A percentile compares a stretch with the other conserved stretches of the same genome.
Evolutionary conservation across 1,140 invertebrate species (phyloP).

Genomic region (Listronotus bonariensis): DNA sequence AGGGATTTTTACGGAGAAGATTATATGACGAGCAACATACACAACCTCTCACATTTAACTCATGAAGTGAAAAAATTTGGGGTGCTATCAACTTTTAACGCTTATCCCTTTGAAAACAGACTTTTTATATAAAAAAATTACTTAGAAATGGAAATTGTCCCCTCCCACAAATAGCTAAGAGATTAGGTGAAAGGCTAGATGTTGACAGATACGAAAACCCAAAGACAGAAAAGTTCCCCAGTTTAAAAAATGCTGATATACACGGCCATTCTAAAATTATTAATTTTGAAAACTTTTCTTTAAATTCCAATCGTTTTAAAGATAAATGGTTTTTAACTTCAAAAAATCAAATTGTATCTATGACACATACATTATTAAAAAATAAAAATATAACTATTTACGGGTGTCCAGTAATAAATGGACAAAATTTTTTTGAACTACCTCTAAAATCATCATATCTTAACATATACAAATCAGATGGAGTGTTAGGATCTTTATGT

Average conservation of each 20-base stretch:
- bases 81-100: slow-evolving; percentile 34
- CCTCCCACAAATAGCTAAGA: slow-evolving; percentile 38
- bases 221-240: not conserved
- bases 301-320: not conserved
- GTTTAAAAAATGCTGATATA: not conserved
- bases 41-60: slow-evolving; percentile 36
- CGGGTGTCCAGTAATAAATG: not conserved
- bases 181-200: slow-evolving; percentile 26
- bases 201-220: not conserved
- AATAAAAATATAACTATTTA: slow-evolving; percentile 7
- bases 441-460: not conserved
- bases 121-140: slow-evolving; percentile 39
- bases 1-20: slow-evolving; percentile 2
- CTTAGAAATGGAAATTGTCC: slow-evolving; percentile 37
- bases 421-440: not conserved
- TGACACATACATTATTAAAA: not conserved
- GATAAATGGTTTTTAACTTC: slow-evolving; percentile 17
- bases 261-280: not conserved
- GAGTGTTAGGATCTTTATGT: no score
- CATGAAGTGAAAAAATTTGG: slow-evolving; percentile 44
- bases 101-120: slow-evolving; percentile 45
- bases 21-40: slow-evolving; percentile 23
- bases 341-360: slow-evolving; percentile 1
- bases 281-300: not conserved
- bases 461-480: no score